Evolutionary conservation across 2,113 vertebrate genomes (phyloP), one percentile per base, ranked within the genome.

Genomic region (Syngnathus floridae): DNA sequence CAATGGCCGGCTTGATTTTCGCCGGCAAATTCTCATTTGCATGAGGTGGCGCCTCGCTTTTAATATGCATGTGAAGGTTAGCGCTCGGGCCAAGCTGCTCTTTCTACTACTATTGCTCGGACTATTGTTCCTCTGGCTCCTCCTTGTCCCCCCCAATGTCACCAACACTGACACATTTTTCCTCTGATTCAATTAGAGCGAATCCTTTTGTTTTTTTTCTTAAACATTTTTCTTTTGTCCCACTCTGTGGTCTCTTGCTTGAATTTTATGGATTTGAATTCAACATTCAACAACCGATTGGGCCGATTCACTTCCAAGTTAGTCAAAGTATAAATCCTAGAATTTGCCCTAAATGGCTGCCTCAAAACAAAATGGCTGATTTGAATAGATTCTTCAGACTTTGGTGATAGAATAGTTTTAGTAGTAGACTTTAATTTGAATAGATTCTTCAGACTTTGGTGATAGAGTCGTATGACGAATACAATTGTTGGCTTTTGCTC

Each of bases 61-160:
- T 78, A 81, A 84, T 81, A 82, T 76, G 76, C 72, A 82, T 82
- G 83, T 74, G 79, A 88, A 88, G 87, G 87, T 86, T 85, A 86
- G 76, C 66, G 69, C 73, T 72, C 70, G 78, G 79, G 79, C 82
- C 78, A 71, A 61, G 71, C 52, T 79, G 65, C 80, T 82, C 80
- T 79, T 72, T 76, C 73, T 70, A 65, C 74, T 62, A 62, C 70
- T 66, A 65, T 19, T 64, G 67, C 76, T 77, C 74, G 70, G 71
- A 80, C 71, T 81, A 80, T 79, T 79, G 70, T 62, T 70, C 79
- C 58, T 70, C 35, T 61, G 61, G 43, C 74, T 77, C 73, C 68
- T 74, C 69, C 70, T 37, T 43, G 72, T 74, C 52, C 51, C 66
- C 41, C 65, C 58, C 43, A 21, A 57, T 69, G 71, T 73, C 77